Percentiles rank a stretch among this genome's conserved stretches.
These are phyloP conservation scores for Sardinella longiceps DNA, from an alignment of 2,797 vertebrate genomes.

Conservation along the genomic window DNA sequence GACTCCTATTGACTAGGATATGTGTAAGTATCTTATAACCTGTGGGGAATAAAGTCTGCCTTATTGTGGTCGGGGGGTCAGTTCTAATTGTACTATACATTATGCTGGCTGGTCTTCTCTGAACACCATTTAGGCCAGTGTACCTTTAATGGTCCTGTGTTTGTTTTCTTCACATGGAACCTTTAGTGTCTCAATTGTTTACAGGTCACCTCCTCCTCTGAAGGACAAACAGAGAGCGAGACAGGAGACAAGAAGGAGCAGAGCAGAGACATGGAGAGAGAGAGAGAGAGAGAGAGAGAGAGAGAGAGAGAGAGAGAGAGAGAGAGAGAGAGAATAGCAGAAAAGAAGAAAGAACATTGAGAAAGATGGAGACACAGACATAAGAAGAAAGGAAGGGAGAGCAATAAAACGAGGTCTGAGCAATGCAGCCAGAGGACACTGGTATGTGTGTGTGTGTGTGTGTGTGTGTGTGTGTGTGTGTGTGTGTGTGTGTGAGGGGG, in stretches of 20 bases:
- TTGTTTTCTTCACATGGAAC: constrained; percentile 55
- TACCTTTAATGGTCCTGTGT: constrained; percentile 10
- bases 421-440: neutral
- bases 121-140: neutral
- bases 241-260: neutral
- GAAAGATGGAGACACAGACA: neutral
- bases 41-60: neutral
- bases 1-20: neutral
- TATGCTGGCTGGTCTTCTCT: neutral
- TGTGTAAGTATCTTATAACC: neutral
- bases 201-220: constrained; percentile 68
- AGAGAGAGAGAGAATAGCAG: neutral
- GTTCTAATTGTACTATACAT: neutral
- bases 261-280: neutral
- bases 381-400: neutral
- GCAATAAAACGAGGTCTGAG: neutral
- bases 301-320: neutral
- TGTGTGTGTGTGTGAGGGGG: neutral
- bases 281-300: neutral
- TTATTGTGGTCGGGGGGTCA: neutral
- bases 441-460: neutral
- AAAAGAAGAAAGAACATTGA: neutral
- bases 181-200: constrained; percentile 64
- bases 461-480: neutral
- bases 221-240: neutral